Conservation (phyloP, 1,140 invertebrate species). For the Onthophagus taurus region DNA sequence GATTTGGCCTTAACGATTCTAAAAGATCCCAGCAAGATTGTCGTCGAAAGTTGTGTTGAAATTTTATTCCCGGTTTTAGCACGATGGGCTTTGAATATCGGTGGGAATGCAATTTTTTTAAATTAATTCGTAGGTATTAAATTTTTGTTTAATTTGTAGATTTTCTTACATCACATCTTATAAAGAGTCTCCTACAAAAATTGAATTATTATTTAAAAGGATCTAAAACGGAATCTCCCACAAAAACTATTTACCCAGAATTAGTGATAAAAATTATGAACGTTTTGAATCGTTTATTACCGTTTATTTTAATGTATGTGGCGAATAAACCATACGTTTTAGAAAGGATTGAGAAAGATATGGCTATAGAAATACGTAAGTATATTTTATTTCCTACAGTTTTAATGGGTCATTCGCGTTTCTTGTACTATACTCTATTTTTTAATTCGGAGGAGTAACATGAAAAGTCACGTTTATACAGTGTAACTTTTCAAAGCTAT, state of each 20-base stretch:
- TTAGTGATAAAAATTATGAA: slow-evolving; percentile 29
- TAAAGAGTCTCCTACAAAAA: slow-evolving; percentile 29
- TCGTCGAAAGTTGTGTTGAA: slow-evolving; percentile 40
- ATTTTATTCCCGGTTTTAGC: slow-evolving; percentile 48
- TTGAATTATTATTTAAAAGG: slow-evolving; percentile 27
- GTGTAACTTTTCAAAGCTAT: no score
- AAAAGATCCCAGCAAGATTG: slow-evolving; percentile 43
- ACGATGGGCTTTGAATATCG: slow-evolving; percentile 48
- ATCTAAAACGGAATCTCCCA: slow-evolving; percentile 22
- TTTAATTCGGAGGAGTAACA: no score
- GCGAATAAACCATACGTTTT: slow-evolving; percentile 39
- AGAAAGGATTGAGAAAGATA: slow-evolving; percentile 32
- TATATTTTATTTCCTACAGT: slow-evolving; percentile 16
- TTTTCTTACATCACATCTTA: slow-evolving; percentile 23
- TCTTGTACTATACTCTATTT: no score
- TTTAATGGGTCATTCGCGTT: no score
- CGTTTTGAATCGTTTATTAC: slow-evolving; percentile 42
- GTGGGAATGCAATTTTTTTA: slow-evolving; percentile 12
- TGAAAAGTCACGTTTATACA: no score
- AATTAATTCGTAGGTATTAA: not conserved
- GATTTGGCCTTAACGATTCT: slow-evolving; percentile 47
- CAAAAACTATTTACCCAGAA: slow-evolving; percentile 25
- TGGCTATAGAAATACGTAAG: slow-evolving; percentile 39
- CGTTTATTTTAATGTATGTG: slow-evolving; percentile 43
- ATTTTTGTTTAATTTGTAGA: slow-evolving; percentile 6